Base-by-base conservation (phyloP, 2,113 vertebrate species). In the Oxyruncus cristatus region DNA sequence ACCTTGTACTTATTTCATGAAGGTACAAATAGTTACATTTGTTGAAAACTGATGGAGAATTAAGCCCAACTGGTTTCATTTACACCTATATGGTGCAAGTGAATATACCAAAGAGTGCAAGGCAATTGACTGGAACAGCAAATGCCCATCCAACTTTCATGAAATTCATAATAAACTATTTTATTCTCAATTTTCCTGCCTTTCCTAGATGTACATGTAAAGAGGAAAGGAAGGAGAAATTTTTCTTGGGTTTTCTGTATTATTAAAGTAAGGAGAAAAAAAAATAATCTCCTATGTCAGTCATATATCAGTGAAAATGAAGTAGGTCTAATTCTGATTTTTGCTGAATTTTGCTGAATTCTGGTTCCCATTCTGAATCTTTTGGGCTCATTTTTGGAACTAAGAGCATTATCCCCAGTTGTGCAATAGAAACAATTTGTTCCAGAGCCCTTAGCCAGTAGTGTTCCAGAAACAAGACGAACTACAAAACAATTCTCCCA, bases 401-500 rank as follows among this genome's bases (percentile, higher is more conserved):
- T 35, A 37, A 92, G 65, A 92, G 11, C 9, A 62, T 91, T 94
- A 94, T 96, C 46, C 68, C 71, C 78, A 58, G 18, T 86, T 58
- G 83, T 87, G 46, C 44, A 93, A 63, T 27, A 96, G 77, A 96
- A 96, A 97, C 90, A 88, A 96, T 95, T 81, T 94, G 78, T 97
- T 96, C 85, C 95, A 96, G 65, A 37, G 44, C 97, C 92, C 97
- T 97, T 96, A 96, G 93, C 92, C 82, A 95, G 62, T 75, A 49
- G 53, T 92, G 74, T 95, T 97, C 88, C 80, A 93, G 95, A 97
- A 98, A 97, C 92, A 97, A 92, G 95, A 89, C 1, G 20, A 98
- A 94, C 92, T 97, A 95, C 94, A 98, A 98, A 98, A 66, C 76
- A 96, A 94, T 97, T 97, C 61, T 97, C 97, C 96, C 95, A 97